Evolutionary conservation across 2,888 invertebrate species (phyloP).

Genomic region (Drosophila affinis): DNA sequence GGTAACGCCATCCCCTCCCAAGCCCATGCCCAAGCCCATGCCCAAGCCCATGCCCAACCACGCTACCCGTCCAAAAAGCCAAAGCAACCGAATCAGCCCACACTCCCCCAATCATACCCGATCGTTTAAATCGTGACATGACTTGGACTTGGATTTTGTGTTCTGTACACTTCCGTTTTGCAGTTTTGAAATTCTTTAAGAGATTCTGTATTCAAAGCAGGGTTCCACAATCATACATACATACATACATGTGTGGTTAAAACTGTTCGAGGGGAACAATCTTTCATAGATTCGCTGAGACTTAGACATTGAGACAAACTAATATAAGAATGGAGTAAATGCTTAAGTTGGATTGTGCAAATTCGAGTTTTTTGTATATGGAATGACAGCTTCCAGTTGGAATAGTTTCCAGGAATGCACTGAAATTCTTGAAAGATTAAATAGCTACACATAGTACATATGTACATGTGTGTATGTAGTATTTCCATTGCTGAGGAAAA

Average conservation of each 20-base stretch:
- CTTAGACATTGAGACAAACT: not conserved
- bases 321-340: not conserved
- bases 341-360: not conserved
- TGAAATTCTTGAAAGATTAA: no score
- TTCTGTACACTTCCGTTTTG: conserved; percentile 23
- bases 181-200: conserved; percentile 19
- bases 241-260: not conserved
- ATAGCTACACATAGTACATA: not conserved
- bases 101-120: not conserved
- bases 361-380: not conserved
- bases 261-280: no score
- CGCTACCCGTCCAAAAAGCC: conserved; percentile 7
- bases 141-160: conserved; percentile 15
- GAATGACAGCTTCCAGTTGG: no score
- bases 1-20: conserved; percentile 63
- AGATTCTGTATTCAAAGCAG: conserved; percentile 1
- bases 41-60: not conserved
- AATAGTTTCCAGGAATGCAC: not conserved
- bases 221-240: conserved; percentile 5
- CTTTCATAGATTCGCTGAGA: not conserved
- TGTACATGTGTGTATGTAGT: not conserved
- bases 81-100: conserved; percentile 8
- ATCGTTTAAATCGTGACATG: conserved; percentile 32
- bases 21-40: not conserved
- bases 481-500: not conserved